These are phyloP conservation scores for Diachasma alloeum DNA, from an alignment of 1,140 invertebrate species.

Conservation along the genomic window DNA sequence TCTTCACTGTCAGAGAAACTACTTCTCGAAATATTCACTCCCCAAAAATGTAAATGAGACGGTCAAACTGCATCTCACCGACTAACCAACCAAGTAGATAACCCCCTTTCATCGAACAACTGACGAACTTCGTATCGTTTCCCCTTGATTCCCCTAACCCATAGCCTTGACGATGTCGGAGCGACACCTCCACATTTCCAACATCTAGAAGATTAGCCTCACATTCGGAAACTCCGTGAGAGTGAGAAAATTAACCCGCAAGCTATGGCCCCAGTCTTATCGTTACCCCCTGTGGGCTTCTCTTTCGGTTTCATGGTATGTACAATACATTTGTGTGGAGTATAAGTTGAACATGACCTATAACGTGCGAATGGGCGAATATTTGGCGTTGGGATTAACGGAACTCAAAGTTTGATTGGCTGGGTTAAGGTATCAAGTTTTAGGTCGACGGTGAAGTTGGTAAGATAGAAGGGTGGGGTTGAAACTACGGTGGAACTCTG, in stretches of 20 bases:
- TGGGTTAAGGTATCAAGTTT: constrained; percentile 60
- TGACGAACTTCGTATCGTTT: neutral
- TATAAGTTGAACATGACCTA: constrained; percentile 43
- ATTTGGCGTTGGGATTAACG: constrained; percentile 57
- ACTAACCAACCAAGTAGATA: neutral
- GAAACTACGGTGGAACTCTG: constrained; percentile 4
- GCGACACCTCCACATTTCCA: neutral
- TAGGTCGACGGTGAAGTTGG: constrained; percentile 49
- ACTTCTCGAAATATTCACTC: too few relatives aligned
- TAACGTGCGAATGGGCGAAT: constrained; percentile 54
- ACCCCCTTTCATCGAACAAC: neutral
- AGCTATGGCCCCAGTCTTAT: neutral
- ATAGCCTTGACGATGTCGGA: neutral
- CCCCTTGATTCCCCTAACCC: neutral
- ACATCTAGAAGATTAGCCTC: neutral
- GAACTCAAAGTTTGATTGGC: constrained; percentile 63
- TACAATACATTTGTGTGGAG: neutral
- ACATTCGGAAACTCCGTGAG: neutral
- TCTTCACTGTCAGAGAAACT: too few relatives aligned
- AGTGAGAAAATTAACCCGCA: neutral
- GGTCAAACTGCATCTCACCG: neutral
- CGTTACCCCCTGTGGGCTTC: neutral
- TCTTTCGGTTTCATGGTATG: neutral
- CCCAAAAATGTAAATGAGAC: neutral
- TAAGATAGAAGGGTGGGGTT: constrained; percentile 2